Percentiles rank a stretch among this genome's conserved stretches.
These are phyloP conservation scores for Apeira syringaria DNA, from an alignment of 2,888 invertebrate species.

Conservation along the genomic window DNA sequence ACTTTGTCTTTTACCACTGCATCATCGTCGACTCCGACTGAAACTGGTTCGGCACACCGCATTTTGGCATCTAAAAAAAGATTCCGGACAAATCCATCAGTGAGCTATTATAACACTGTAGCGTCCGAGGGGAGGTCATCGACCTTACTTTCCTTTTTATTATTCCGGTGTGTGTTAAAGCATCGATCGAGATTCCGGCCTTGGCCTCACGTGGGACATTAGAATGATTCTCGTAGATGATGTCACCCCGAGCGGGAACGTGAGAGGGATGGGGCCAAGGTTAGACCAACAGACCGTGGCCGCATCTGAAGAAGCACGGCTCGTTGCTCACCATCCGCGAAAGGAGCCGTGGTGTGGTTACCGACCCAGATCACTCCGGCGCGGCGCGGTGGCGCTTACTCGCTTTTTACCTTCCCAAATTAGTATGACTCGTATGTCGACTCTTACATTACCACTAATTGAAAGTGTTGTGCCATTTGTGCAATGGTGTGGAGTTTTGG, in stretches of 20 bases:
- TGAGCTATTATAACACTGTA: conserved; percentile 16
- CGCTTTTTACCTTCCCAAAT: conserved; percentile 59
- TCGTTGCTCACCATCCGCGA: conserved; percentile 67
- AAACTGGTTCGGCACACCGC: conserved; percentile 51
- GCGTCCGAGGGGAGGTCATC: conserved; percentile 59
- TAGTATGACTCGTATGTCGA: conserved; percentile 44
- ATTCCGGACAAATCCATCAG: conserved; percentile 61
- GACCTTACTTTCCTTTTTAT: conserved; percentile 75
- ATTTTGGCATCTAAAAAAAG: conserved; percentile 65
- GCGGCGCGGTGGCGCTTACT: conserved; percentile 42
- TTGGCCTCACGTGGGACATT: conserved; percentile 56
- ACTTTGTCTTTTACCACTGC: conserved; percentile 42
- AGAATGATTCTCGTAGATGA: conserved; percentile 58
- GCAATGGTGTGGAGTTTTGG: conserved; percentile 25
- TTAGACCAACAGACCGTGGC: conserved; percentile 74
- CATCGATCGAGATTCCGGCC: conserved; percentile 63
- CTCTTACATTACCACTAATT: conserved; percentile 43
- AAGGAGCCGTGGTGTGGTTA: conserved; percentile 58
- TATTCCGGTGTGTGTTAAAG: conserved; percentile 51
- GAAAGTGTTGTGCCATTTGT: conserved; percentile 48
- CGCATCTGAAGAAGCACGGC: conserved; percentile 63
- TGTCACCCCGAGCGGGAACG: conserved; percentile 68
- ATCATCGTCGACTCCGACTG: conserved; percentile 40
- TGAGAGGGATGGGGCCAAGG: conserved; percentile 72
- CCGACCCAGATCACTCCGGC: conserved; percentile 64